Evolutionary conservation across 2,113 vertebrate genomes (phyloP).

Genomic region (Hippocampus zosterae): DNA sequence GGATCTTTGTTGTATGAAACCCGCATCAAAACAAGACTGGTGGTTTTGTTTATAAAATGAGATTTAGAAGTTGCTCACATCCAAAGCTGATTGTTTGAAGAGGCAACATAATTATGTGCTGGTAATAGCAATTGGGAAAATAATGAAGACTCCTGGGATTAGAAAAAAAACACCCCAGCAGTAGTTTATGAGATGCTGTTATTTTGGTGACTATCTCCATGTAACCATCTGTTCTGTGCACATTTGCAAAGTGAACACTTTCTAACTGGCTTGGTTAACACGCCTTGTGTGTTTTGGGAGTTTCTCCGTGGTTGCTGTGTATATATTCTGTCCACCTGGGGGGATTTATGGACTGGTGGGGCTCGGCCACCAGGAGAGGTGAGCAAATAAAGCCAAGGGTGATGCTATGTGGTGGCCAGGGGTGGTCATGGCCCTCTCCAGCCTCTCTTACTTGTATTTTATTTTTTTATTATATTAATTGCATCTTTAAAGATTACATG

Average conservation of each 20-base stretch:
- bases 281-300: conserved; percentile 14
- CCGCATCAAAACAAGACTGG: conserved; percentile 42
- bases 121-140: conserved; percentile 68
- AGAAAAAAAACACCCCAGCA: conserved; percentile 49
- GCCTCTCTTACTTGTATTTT: too few relatives aligned
- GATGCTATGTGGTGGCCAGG: too few relatives aligned
- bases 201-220: conserved; percentile 44
- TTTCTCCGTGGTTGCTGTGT: conserved; percentile 1
- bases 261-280: conserved; percentile 27
- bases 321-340: neutral
- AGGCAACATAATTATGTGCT: conserved; percentile 61
- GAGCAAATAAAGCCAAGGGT: too few relatives aligned
- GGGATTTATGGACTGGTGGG: neutral
- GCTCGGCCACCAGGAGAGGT: neutral
- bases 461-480: too few relatives aligned
- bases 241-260: conserved; percentile 47
- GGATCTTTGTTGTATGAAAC: conserved; percentile 41
- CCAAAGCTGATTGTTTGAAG: conserved; percentile 65
- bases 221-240: conserved; percentile 27
- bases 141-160: conserved; percentile 63
- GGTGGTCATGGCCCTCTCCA: too few relatives aligned
- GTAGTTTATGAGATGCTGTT: conserved; percentile 55
- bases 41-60: conserved; percentile 48
- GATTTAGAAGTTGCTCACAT: conserved; percentile 57
- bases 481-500: too few relatives aligned